A percentile compares a stretch with the other conserved stretches of the same genome.
Evolutionary conservation across 2,888 invertebrate genomes (phyloP).

Genomic region (Spilosoma lubricipeda): DNA sequence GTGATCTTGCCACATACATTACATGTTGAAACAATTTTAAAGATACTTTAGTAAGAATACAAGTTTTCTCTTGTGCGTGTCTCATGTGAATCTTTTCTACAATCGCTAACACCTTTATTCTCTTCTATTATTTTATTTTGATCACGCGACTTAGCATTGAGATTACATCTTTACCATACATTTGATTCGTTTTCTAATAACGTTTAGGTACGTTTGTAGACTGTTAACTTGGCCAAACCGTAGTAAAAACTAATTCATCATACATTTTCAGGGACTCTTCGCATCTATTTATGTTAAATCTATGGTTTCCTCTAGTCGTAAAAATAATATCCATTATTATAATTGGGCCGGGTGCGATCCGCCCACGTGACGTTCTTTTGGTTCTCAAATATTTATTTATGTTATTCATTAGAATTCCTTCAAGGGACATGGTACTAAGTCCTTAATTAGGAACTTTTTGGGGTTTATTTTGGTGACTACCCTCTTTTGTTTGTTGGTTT

Average conservation of each 20-base stretch:
- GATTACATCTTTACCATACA: too few species aligned
- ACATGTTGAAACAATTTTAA: too few species aligned
- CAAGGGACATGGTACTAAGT: slow-evolving; percentile 37
- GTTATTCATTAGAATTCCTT: slow-evolving; percentile 56
- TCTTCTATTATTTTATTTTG: too few species aligned
- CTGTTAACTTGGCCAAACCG: too few species aligned
- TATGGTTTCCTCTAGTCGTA: slow-evolving; percentile 40
- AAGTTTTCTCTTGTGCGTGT: too few species aligned
- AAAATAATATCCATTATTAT: slow-evolving; percentile 81
- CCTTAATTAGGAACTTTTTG: slow-evolving; percentile 43
- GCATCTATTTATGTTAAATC: slow-evolving; percentile 8
- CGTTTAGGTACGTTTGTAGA: too few species aligned
- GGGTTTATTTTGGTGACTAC: slow-evolving; percentile 13
- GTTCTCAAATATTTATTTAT: slow-evolving; percentile 65
- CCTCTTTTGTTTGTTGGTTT: slow-evolving; percentile 2
- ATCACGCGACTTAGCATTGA: too few species aligned
- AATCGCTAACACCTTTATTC: too few species aligned
- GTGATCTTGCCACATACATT: too few species aligned
- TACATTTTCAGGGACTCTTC: not conserved
- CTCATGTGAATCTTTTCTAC: too few species aligned
- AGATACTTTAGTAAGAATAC: too few species aligned
- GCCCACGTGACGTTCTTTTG: slow-evolving; percentile 60
- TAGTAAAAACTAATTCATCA: not conserved
- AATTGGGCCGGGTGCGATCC: slow-evolving; percentile 63
- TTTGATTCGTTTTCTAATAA: too few species aligned